phyloP scores from a whole-genome alignment of 2,888 invertebrate genomes.

The Eupithecia abbreviata region DNA sequence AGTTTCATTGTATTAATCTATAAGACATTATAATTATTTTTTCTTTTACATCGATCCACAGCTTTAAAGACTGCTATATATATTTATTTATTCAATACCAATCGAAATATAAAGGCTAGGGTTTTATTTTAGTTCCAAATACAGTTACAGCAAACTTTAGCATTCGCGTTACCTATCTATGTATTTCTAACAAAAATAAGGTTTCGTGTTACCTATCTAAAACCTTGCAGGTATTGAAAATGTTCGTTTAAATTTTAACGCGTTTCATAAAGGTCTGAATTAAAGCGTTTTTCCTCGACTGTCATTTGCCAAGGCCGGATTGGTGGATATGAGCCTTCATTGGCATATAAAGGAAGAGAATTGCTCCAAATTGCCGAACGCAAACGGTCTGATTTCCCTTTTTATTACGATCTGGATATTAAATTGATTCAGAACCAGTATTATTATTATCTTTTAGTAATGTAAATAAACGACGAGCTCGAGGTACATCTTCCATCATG shows the following conservation, averaged over 20 bases:
- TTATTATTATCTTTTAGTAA: slow-evolving; percentile 14
- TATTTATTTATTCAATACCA: too few species aligned
- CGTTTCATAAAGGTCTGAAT: slow-evolving; percentile 18
- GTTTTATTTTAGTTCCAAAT: not conserved
- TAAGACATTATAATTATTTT: too few species aligned
- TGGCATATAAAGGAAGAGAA: slow-evolving; percentile 53
- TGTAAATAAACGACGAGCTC: slow-evolving; percentile 14
- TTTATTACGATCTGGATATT: slow-evolving; percentile 43
- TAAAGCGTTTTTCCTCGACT: slow-evolving; percentile 36
- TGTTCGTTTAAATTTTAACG: slow-evolving; percentile 4
- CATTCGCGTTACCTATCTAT: too few species aligned
- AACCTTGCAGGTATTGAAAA: slow-evolving; percentile 7
- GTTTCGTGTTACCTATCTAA: not conserved
- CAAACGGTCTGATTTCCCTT: slow-evolving; percentile 53
- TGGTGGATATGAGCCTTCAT: slow-evolving; percentile 51
- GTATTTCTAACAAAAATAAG: not conserved
- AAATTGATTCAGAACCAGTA: slow-evolving; percentile 30
- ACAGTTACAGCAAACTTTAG: too few species aligned
- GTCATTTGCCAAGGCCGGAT: slow-evolving; percentile 49
- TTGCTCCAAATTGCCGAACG: slow-evolving; percentile 51
- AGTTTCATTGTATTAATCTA: not conserved
- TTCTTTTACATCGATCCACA: too few species aligned
- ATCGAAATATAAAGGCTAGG: not conserved
- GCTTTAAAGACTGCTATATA: too few species aligned
- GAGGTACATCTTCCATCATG: too few species aligned